Evolutionary conservation across 2,797 vertebrate genomes (phyloP), one percentile per base, ranked within the genome.

Genomic region (Melanotaenia trifasciata): DNA sequence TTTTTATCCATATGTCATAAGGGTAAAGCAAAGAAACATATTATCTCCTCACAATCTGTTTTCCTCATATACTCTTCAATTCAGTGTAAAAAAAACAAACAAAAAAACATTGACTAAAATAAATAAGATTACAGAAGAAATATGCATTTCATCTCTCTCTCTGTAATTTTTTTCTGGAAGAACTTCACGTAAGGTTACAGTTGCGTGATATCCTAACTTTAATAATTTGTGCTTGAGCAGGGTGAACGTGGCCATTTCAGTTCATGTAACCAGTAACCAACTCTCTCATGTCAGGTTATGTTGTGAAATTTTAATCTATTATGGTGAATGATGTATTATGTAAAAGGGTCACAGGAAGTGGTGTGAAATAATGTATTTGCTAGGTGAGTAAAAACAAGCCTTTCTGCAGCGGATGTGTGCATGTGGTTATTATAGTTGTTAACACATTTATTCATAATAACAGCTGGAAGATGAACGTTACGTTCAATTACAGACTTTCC

Each of bases 1-100:
- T 74, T 79, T 83, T 79, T 38, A 83, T 81, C 79, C 83, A 83
- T 90, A 88, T 87, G 81, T 70, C 80, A 32, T 62, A 24, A 68
- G 60, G 59, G n/a, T 47, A 28, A 7, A 51, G 43, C 71, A 59
- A 51, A 35, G 53, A 70, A 54, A 59, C 64, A 30, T 78, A 75
- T 58, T 70, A 78, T 76, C 66, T 80, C 71, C 30, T 75, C 58
- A n/a, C 68, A 67, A 74, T 76, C 75, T 76, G 60, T 80, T 87
- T 76, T 7, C 11, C 14, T 50, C n/a, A 4, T 54, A n/a, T 72
- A 14, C 63, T 72, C 12, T 16, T 30, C 24, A 40, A 33, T 33
- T 33, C 32, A 33, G 7, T 1, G 0, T 11, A 56, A 66, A 67
- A 67, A 36, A 57, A 62, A 71, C 28, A 30, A 30, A 30, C 28